A percentile compares a stretch with the other conserved stretches of the same genome.
Conservation (phyloP, 2,888 invertebrate genomes). For the Oscheius sp. region DNA sequence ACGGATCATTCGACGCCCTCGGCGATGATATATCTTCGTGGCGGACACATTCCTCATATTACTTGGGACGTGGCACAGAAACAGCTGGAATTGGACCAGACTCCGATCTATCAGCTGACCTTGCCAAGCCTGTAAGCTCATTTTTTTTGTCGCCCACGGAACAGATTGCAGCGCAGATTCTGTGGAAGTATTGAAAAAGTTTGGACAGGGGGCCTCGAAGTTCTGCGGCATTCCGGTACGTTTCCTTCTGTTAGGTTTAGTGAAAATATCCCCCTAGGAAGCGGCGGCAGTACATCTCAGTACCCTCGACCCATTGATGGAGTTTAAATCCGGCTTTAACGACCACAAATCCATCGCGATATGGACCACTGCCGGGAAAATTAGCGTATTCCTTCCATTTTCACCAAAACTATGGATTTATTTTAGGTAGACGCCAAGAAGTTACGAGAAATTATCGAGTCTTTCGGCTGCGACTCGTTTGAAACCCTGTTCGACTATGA, state of each 20-base stretch:
- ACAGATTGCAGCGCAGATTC: constrained; percentile 38
- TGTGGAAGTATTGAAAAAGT: constrained; percentile 45
- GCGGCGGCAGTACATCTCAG: constrained; percentile 54
- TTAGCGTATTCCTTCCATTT: constrained; percentile 41
- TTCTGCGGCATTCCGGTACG: constrained; percentile 50
- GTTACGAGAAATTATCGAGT: constrained; percentile 40
- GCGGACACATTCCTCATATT: constrained; percentile 68
- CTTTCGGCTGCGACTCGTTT: constrained; percentile 49
- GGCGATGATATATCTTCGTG: constrained; percentile 64
- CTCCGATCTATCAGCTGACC: constrained; percentile 64
- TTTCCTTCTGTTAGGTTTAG: neutral
- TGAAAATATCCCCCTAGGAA: constrained; percentile 1
- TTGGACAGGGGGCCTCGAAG: constrained; percentile 41
- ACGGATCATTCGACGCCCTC: constrained; percentile 60
- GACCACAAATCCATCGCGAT: constrained; percentile 62
- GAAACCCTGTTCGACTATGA: constrained; percentile 61
- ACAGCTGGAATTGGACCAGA: constrained; percentile 53
- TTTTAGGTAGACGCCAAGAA: constrained; percentile 43
- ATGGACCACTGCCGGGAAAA: constrained; percentile 61
- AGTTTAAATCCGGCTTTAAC: constrained; percentile 62
- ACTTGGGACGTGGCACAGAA: constrained; percentile 65
- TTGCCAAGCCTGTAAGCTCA: constrained; percentile 52
- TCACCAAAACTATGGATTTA: neutral
- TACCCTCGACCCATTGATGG: constrained; percentile 61
- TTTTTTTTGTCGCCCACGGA: neutral